A percentile compares a stretch with the other conserved stretches of the same genome.
These are phyloP conservation scores for Drosophila watanabei DNA, from an alignment of 1,140 invertebrate genomes.

Conservation along the genomic window DNA sequence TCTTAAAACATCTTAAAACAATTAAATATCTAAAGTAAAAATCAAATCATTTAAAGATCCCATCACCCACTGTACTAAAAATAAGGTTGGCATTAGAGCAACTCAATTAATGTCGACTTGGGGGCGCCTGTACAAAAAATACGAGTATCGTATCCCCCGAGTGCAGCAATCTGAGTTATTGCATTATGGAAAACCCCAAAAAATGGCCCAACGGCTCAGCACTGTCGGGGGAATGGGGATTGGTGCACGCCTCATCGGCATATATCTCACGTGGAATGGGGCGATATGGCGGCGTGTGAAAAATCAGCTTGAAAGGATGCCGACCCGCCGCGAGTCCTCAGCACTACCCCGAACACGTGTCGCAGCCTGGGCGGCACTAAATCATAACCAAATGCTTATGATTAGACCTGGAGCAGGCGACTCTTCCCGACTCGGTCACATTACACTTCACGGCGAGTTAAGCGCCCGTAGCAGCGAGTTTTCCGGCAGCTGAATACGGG, in stretches of 20 bases:
- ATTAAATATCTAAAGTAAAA: not conserved
- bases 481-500: conserved; percentile 55
- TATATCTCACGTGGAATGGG: conserved; percentile 56
- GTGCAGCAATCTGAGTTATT: conserved; percentile 35
- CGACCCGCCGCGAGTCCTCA: conserved; percentile 40
- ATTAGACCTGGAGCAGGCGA: conserved; percentile 56
- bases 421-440: conserved; percentile 55
- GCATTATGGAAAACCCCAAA: conserved; percentile 46
- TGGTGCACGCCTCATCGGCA: conserved; percentile 42
- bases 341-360: conserved; percentile 58
- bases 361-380: conserved; percentile 72
- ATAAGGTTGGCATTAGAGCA: conserved; percentile 23
- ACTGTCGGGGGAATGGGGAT: not conserved
- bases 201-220: conserved; percentile 28
- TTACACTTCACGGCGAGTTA: conserved; percentile 71
- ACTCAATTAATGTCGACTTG: conserved; percentile 49
- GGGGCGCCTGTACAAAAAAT: conserved; percentile 34
- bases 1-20: not conserved
- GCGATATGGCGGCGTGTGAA: conserved; percentile 69
- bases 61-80: conserved; percentile 24
- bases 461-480: conserved; percentile 46
- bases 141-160: conserved; percentile 23
- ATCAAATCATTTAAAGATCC: not conserved
- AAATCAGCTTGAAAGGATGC: conserved; percentile 80
- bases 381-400: conserved; percentile 80